phyloP scores from a whole-genome alignment of 2,113 vertebrate genomes.

The Callipepla squamata region DNA sequence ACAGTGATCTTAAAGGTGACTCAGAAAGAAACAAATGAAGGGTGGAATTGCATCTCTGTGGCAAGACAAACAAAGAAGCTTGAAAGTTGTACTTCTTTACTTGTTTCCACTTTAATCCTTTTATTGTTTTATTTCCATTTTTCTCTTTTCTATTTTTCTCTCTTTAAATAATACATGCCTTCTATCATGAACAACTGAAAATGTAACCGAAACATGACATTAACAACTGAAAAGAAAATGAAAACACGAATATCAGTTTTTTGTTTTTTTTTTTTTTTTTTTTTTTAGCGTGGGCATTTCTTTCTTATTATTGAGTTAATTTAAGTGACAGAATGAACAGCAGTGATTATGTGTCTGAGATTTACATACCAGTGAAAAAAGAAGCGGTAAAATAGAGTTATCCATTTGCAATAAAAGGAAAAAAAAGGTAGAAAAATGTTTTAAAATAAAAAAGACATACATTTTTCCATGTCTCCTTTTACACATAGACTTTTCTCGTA shows the following conservation, averaged over 20 bases:
- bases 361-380: neutral
- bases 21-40: neutral
- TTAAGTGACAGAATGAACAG: neutral
- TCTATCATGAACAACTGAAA: neutral
- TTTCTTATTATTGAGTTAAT: neutral
- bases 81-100: neutral
- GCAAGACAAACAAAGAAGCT: neutral
- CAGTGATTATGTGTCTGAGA: neutral
- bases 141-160: rapidly evolving
- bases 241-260: neutral
- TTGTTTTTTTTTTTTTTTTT: neutral
- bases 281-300: neutral
- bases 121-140: neutral
- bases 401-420: neutral
- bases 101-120: neutral
- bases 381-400: neutral
- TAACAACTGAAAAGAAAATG: neutral
- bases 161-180: neutral
- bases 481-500: no score
- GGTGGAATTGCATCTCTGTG: neutral
- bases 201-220: neutral
- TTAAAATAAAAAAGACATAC: neutral
- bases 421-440: neutral
- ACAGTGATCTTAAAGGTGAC: neutral
- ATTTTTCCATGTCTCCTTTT: neutral